A percentile compares a stretch with the other conserved stretches of the same genome.
These are phyloP conservation scores for Nesoenas mayeri DNA, from an alignment of 2,113 vertebrate genomes.

Conservation along the genomic window DNA sequence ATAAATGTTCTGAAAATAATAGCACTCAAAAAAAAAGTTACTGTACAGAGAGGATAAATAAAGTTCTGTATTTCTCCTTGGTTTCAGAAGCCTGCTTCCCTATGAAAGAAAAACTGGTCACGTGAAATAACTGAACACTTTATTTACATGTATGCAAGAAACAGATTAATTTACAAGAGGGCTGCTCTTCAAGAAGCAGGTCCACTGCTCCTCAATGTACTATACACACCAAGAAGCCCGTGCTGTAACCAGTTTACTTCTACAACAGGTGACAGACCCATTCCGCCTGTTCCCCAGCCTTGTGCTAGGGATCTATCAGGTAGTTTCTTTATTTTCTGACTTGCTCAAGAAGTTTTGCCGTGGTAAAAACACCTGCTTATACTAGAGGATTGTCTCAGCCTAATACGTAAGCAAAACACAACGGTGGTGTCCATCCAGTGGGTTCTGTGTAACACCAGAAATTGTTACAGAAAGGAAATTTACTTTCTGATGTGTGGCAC, in stretches of 20 bases:
- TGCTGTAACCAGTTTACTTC: not conserved
- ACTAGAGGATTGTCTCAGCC: not conserved
- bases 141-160: not conserved
- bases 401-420: not conserved
- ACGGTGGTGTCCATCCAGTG: not conserved
- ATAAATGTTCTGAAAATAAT: not conserved
- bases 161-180: not conserved
- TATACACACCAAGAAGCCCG: fast-evolving
- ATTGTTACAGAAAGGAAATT: not conserved
- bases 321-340: not conserved
- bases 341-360: not conserved
- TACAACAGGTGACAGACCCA: not conserved
- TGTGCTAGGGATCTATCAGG: no score
- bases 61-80: not conserved
- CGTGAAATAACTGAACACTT: not conserved
- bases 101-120: not conserved
- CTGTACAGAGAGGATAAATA: not conserved
- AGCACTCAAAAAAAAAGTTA: no score
- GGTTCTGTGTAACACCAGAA: not conserved
- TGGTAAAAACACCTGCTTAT: not conserved
- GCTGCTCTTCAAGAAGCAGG: not conserved
- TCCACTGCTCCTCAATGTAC: not conserved
- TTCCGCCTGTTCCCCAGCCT: not conserved
- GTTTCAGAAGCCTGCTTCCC: not conserved
- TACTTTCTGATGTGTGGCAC: not conserved